A percentile compares a stretch with the other conserved stretches of the same genome.
These are phyloP conservation scores for Myiozetetes cayanensis DNA, from an alignment of 2,113 vertebrate genomes.

Conservation along the genomic window DNA sequence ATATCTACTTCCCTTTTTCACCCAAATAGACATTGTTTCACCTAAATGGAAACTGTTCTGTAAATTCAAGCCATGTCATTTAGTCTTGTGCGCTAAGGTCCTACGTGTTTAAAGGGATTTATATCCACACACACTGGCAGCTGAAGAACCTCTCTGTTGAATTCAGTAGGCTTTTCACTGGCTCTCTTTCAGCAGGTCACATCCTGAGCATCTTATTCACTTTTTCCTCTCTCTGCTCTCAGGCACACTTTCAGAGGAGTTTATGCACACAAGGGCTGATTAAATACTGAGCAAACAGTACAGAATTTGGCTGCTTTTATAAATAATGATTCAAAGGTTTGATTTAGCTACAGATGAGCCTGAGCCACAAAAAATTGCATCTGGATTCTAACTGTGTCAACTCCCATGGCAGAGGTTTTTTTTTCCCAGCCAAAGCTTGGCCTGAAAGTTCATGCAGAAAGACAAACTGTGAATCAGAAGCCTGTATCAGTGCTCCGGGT, in stretches of 20 bases:
- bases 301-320: constrained; percentile 35
- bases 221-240: constrained; percentile 24
- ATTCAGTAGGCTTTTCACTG: neutral
- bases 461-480: constrained; percentile 45
- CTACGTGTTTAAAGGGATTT: neutral
- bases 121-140: neutral
- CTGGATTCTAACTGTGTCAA: constrained; percentile 30
- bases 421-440: constrained; percentile 34
- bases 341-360: constrained; percentile 28
- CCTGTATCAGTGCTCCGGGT: neutral
- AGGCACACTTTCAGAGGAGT: neutral
- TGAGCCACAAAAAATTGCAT: constrained; percentile 25
- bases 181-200: neutral
- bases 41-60: neutral
- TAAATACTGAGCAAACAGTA: constrained; percentile 27
- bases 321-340: constrained; percentile 45
- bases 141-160: neutral
- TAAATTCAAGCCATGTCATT: neutral
- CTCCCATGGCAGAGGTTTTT: neutral
- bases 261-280: neutral
- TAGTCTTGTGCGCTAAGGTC: neutral
- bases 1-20: neutral
- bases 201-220: constrained; percentile 25
- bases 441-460: constrained; percentile 32
- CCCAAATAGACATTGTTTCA: neutral